Base-by-base conservation (phyloP, 1,140 invertebrate genomes). In the Onthophagus taurus region DNA sequence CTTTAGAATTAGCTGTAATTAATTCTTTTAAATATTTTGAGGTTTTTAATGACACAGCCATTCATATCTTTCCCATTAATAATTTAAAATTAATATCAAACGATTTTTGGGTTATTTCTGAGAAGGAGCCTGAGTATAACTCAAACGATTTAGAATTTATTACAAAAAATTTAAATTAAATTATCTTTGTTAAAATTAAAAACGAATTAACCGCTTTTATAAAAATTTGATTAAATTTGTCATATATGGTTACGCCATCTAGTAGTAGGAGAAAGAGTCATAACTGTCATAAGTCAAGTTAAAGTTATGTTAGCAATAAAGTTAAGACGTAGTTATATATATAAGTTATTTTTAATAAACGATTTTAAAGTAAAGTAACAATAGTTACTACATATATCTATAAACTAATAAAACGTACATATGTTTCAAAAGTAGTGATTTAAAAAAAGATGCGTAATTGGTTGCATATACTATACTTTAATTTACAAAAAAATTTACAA, bases 11-110 rank as follows among this genome's bases (percentile, higher is more conserved):
- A 36, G 30, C 52, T 9, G 61, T 87, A 44, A 67, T 73, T 26
- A 84, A 86, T 61, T 73, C 65, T 52, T 86, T 85, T 54, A 66
- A 71, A 36, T 75, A 72, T 54, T 70, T 65, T 34, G 77, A 84
- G 52, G 72, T 80, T 39, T 89, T 87, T 57, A 85, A 81, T 60
- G 77, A 83, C 57, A 71, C 72, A 26, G 75, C 78, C 1, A 55
- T 88, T 45, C 84, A 88, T 59, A 59, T 75, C 30, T 79, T 80
- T 60, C 66, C 66, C 31, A 59, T 55, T 21, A 49, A 67, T 19
- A 70, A 72, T 39, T 52, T 81, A 24, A 52, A 59, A 24, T 52
- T 51, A 18, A 46, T 74, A 34, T 52, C 70, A 31, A 12, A 53
- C 33, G 62, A 72, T 51, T 77, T 81, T 68, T 83, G 79, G 78